Conservation (phyloP, 2,888 invertebrate species). For the Tenthredo distinguenda region DNA sequence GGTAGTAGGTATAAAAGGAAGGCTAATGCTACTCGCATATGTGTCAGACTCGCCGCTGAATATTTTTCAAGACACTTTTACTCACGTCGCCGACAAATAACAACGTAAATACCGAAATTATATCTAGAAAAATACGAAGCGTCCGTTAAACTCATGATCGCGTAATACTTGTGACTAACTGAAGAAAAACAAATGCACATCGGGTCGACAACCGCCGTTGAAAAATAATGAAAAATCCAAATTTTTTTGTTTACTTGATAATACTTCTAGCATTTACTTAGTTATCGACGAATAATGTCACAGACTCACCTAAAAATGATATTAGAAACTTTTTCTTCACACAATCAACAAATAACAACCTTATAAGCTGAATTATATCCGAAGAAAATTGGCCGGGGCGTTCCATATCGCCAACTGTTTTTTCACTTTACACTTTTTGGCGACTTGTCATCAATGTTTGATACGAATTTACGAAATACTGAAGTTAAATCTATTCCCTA, state of each 20-base stretch:
- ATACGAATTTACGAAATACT: background rate
- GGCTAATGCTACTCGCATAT: background rate
- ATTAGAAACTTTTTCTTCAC: background rate
- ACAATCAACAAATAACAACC: background rate
- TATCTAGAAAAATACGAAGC: background rate
- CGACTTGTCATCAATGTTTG: background rate
- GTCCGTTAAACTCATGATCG: background rate
- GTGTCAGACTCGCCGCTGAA: background rate
- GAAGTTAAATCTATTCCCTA: background rate
- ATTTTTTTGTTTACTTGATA: background rate
- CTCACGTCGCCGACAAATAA: background rate
- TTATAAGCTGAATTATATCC: background rate
- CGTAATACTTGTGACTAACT: background rate
- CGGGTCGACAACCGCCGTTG: background rate
- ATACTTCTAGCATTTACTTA: background rate
- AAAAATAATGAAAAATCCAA: background rate
- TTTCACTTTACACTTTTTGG: background rate
- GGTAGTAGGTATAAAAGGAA: background rate
- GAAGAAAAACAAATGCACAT: background rate
- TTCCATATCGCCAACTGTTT: background rate
- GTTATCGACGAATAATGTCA: background rate
- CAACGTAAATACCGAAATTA: background rate
- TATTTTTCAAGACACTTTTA: background rate
- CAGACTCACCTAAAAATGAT: background rate
- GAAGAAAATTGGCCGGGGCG: background rate